These are phyloP conservation scores for Megathymus violae DNA, from an alignment of 1,140 invertebrate species.

Conservation along the genomic window DNA sequence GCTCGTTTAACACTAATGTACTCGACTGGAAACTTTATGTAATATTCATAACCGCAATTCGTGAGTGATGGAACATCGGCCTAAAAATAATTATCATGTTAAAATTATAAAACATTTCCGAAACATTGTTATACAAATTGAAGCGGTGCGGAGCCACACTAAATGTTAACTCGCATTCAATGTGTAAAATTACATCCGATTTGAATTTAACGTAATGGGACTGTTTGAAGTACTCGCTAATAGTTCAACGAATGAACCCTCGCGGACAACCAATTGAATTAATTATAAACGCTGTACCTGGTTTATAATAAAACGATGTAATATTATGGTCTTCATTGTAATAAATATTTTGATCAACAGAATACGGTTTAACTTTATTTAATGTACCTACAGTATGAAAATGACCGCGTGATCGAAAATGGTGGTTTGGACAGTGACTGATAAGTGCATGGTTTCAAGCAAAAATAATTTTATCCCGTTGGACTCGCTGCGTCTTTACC, in stretches of 20 bases:
- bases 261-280: constrained; percentile 53
- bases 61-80: neutral
- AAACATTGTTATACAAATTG: constrained; percentile 13
- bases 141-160: constrained; percentile 15
- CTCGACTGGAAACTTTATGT: too few species aligned
- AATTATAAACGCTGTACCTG: constrained; percentile 79
- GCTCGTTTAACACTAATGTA: too few species aligned
- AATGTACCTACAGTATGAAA: too few species aligned
- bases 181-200: constrained; percentile 27
- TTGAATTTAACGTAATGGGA: constrained; percentile 13
- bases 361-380: constrained; percentile 32
- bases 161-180: constrained; percentile 21
- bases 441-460: too few species aligned
- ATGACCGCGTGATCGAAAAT: too few species aligned
- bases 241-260: constrained; percentile 43
- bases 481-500: too few species aligned
- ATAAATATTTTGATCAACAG: constrained; percentile 80
- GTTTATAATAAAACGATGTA: constrained; percentile 79
- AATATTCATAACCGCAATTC: neutral
- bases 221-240: too few species aligned
- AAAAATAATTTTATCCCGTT: too few species aligned
- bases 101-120: constrained; percentile 16
- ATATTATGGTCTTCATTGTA: constrained; percentile 73
- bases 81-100: constrained; percentile 13
- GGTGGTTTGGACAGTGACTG: too few species aligned